Evolutionary conservation across 2,797 vertebrate genomes (phyloP).

Genomic region (Darevskia mixta): DNA sequence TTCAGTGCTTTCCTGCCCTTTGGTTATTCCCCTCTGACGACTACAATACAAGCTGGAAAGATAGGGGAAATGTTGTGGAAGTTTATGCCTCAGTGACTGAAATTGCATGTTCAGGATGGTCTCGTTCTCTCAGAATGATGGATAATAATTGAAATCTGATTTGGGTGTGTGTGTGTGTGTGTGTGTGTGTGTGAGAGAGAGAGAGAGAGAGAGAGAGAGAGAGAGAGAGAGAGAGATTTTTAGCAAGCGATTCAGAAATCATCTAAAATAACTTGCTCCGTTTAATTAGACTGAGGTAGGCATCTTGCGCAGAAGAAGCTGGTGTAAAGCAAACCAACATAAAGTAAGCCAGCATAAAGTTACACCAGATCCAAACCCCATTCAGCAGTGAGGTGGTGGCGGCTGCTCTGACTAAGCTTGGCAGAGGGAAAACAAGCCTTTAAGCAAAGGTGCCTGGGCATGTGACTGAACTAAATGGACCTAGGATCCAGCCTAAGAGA

Average conservation of each 20-base stretch:
- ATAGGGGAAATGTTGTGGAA: not conserved
- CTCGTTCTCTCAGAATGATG: not conserved
- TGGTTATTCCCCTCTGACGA: not conserved
- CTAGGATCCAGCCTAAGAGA: no score
- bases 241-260: not conserved
- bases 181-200: not conserved
- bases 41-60: not conserved
- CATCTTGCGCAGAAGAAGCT: no score
- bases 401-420: no score
- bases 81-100: not conserved
- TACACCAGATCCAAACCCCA: no score
- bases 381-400: no score
- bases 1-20: slow-evolving; percentile 30
- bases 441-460: no score
- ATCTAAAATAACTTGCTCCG: not conserved
- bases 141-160: slow-evolving; percentile 1
- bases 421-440: no score
- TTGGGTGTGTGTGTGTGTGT: not conserved
- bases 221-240: not conserved
- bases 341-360: no score
- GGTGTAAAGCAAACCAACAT: no score
- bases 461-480: no score
- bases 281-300: not conserved
- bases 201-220: not conserved
- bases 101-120: not conserved